A percentile compares a stretch with the other conserved stretches of the same genome.
Conservation (phyloP, 1,140 invertebrate genomes). For the Parapsyche elsis region DNA sequence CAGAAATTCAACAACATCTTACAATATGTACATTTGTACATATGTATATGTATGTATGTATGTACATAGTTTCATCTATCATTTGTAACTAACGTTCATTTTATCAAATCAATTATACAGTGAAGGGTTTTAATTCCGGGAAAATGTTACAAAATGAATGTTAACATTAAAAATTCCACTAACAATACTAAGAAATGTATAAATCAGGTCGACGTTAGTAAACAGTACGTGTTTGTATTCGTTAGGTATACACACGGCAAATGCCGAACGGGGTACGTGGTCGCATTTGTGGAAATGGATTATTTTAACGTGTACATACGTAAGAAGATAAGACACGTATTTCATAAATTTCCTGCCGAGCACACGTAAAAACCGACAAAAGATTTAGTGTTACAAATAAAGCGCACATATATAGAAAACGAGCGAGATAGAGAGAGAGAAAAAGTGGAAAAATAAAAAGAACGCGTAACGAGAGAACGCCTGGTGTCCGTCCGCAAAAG, state of each 20-base stretch:
- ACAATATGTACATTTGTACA: background rate
- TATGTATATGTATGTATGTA: background rate
- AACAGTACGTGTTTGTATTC: constrained; percentile 14
- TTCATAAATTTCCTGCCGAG: constrained; percentile 22
- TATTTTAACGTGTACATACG: constrained; percentile 9
- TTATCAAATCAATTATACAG: no score
- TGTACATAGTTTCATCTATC: background rate
- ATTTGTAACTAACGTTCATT: no score
- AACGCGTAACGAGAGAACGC: background rate
- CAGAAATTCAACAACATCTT: background rate
- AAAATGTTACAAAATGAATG: no score
- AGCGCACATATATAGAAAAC: background rate
- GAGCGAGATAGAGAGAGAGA: background rate
- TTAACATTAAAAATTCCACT: no score
- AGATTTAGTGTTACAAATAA: constrained; percentile 14
- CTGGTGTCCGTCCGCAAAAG: background rate
- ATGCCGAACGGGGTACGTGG: no score
- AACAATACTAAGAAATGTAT: no score
- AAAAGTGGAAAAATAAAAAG: background rate
- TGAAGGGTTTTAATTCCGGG: no score
- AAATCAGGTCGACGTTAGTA: background rate
- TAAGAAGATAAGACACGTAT: constrained; percentile 35
- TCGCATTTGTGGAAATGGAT: constrained; percentile 13
- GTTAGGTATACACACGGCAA: background rate
- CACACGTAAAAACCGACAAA: constrained; percentile 22